Evolutionary conservation across 2,888 invertebrate genomes (phyloP).

Genomic region (Unio delphinus): DNA sequence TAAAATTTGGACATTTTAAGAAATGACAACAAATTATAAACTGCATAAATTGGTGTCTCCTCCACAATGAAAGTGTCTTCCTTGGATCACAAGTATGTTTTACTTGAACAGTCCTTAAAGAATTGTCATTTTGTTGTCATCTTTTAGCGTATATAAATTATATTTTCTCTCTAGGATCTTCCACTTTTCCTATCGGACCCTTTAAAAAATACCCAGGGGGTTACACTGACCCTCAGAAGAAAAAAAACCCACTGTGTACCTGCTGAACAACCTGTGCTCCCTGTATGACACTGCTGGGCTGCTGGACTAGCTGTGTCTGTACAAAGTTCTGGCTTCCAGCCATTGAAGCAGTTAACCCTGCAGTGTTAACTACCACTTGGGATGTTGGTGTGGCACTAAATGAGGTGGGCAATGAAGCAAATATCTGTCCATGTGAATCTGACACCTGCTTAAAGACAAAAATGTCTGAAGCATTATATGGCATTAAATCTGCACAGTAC

Average conservation of each 20-base stretch:
- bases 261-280: slow-evolving; percentile 10
- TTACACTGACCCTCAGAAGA: no score
- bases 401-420: slow-evolving; percentile 9
- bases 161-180: no score
- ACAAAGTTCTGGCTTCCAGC: slow-evolving; percentile 14
- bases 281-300: slow-evolving; percentile 13
- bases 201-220: no score
- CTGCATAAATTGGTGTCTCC: no score
- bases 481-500: not conserved
- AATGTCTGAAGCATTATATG: not conserved
- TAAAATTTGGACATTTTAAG: no score
- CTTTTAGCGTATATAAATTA: no score
- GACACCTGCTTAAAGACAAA: slow-evolving; percentile 7
- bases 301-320: slow-evolving; percentile 27
- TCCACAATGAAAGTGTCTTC: no score
- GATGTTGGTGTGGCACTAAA: slow-evolving; percentile 3
- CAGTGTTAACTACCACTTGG: slow-evolving; percentile 3
- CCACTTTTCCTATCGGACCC: no score
- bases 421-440: slow-evolving; percentile 13
- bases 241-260: not conserved
- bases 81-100: no score
- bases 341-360: slow-evolving; percentile 2
- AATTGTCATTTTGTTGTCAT: no score
- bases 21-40: no score
- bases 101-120: no score